Evolutionary conservation across 2,888 invertebrate species (phyloP).

Genomic region (Achlya flavicornis): DNA sequence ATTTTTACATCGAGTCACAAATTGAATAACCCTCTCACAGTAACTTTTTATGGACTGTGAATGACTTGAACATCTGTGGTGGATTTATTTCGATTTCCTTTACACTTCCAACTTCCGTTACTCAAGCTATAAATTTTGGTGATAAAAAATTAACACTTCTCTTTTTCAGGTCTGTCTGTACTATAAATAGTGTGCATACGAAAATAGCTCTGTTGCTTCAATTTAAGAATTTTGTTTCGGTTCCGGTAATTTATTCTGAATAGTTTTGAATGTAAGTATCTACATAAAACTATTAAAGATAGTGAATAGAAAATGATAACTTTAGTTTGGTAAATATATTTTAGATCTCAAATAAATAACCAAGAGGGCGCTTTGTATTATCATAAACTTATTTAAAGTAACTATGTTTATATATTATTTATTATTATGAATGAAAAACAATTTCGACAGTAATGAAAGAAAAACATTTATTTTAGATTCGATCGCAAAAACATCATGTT

Average conservation of each 20-base stretch:
- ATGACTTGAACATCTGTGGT: conserved; percentile 78
- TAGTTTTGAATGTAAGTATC: not conserved
- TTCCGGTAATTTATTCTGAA: not conserved
- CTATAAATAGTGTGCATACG: not conserved
- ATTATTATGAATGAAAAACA: too few relatives aligned
- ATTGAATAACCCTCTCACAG: conserved; percentile 71
- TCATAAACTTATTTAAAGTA: too few relatives aligned
- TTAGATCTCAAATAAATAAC: not conserved
- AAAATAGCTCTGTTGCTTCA: conserved; percentile 3
- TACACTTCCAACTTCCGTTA: conserved; percentile 75
- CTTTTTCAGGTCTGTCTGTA: conserved; percentile 31
- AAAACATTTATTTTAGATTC: too few relatives aligned
- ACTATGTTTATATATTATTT: too few relatives aligned
- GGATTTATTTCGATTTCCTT: conserved; percentile 78
- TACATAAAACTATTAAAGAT: not conserved
- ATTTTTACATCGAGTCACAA: conserved; percentile 49
- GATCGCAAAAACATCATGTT: too few relatives aligned
- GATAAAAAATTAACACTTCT: conserved; percentile 70
- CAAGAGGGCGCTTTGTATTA: too few relatives aligned
- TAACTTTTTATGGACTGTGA: conserved; percentile 73
- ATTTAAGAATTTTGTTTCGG: not conserved
- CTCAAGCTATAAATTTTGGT: conserved; percentile 64
- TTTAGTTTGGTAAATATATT: not conserved
- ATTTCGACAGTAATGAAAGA: too few relatives aligned
- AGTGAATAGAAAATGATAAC: not conserved